A percentile compares a stretch with the other conserved stretches of the same genome.
Conservation (phyloP, 2,888 invertebrate genomes). For the Philonicus albiceps region DNA sequence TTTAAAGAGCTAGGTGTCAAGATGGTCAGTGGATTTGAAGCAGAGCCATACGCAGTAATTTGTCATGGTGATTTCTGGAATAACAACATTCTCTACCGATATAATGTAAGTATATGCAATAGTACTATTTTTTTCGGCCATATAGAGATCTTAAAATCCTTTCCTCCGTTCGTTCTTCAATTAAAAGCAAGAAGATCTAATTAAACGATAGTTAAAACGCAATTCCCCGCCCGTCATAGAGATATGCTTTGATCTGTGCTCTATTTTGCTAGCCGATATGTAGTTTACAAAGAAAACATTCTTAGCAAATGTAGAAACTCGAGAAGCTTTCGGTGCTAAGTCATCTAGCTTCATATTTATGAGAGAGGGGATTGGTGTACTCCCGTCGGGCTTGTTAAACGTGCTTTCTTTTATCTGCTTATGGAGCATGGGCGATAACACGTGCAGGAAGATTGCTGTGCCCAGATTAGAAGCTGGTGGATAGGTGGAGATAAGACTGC, state of each 20-base stretch:
- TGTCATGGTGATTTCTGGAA: constrained; percentile 61
- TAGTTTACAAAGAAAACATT: not conserved
- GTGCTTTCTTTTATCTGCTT: not conserved
- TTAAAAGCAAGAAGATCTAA: not conserved
- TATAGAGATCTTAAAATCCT: not conserved
- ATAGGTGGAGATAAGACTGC: not conserved
- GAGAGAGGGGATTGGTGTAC: not conserved
- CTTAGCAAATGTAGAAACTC: not conserved
- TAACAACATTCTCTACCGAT: constrained; percentile 57
- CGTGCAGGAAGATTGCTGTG: not conserved
- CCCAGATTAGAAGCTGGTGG: not conserved
- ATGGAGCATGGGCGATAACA: not conserved
- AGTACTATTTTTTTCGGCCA: not conserved
- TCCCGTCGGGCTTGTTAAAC: not conserved
- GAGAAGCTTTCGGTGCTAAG: not conserved
- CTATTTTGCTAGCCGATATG: not conserved
- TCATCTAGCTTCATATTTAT: not conserved
- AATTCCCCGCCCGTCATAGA: not conserved
- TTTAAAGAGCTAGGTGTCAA: constrained; percentile 53
- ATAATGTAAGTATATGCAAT: constrained; percentile 54
- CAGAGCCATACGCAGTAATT: constrained; percentile 56
- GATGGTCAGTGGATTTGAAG: constrained; percentile 52
- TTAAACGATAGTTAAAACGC: not conserved
- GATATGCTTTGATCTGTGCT: not conserved
- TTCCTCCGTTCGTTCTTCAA: not conserved